Base-by-base conservation (phyloP, 1,140 invertebrate genomes). In the Drosophila setifemur region DNA sequence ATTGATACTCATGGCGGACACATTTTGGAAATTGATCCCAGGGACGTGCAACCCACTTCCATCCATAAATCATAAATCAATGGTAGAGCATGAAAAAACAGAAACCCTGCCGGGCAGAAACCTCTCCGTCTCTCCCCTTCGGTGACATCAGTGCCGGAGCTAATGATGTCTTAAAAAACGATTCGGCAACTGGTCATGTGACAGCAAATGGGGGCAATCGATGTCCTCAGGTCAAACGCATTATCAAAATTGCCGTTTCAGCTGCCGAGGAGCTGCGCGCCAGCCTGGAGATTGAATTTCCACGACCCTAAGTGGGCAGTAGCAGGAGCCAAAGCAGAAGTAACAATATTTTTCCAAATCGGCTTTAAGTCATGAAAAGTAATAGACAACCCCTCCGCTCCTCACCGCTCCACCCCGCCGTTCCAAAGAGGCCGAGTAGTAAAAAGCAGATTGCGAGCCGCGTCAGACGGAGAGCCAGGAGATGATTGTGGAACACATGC, bases 351-450 rank as follows among this genome's bases (percentile, higher is more conserved):
- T 88, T 89, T 64, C 67, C 68, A 89, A 89, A 89, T 89, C 87
- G 87, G 87, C 87, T 89, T 89, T 89, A 83, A 76, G 81, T 89
- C 87, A 89, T 89, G 74, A 87, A 89, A 89, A 89, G 71, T 89
- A 89, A 89, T 89, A 86, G 86, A 79, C 79, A 81, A 88, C 60
- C 73, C 73, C n/a, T n/a, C 53, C 28, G 33, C 16, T 16, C 23
- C 31, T 7, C 53, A 21, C 29, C 19, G 12, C 16, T 8, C 40
- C n/a, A 19, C n/a, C 26, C n/a, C n/a, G n/a, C n/a, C n/a, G n/a
- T n/a, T n/a, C n/a, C n/a, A n/a, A n/a, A n/a, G n/a, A 31, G 19
- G 50, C 53, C 54, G 57, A 52, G 81, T 63, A 74, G 79, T 86
- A 81, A 73, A 86, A 86, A 89, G 82, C 86, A 89, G 86, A 89